Evolutionary conservation across 2,888 invertebrate genomes (phyloP).

Genomic region (Platycheirus albimanus): DNA sequence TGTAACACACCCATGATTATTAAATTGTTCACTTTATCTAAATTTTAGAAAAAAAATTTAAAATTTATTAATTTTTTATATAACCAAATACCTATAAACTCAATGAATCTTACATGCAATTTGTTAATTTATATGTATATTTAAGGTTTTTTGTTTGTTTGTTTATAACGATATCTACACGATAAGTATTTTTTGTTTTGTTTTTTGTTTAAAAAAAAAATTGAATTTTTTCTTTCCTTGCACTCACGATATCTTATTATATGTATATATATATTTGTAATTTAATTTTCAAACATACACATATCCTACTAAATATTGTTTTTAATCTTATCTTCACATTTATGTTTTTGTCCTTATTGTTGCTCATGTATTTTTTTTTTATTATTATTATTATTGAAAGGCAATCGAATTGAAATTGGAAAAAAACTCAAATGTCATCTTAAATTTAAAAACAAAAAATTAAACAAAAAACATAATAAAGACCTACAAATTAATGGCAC

Average conservation of each 20-base stretch:
- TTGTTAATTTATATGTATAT: slow-evolving; percentile 42
- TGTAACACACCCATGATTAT: slow-evolving; percentile 70
- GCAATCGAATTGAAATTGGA: slow-evolving; percentile 72
- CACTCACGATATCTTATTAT: slow-evolving; percentile 42
- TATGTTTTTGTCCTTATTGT: slow-evolving; percentile 66
- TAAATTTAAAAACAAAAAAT: slow-evolving; percentile 56
- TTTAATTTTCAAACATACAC: slow-evolving; percentile 44
- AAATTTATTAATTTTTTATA: slow-evolving; percentile 28
- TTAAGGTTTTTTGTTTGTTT: slow-evolving; percentile 39
- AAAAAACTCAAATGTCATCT: slow-evolving; percentile 52
- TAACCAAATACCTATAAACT: slow-evolving; percentile 63
- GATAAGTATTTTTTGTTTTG: slow-evolving; percentile 25
- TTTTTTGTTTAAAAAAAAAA: slow-evolving; percentile 22
- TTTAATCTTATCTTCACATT: slow-evolving; percentile 38
- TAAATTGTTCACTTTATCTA: slow-evolving; percentile 62
- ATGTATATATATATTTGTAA: slow-evolving; percentile 19
- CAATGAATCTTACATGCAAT: slow-evolving; percentile 60
- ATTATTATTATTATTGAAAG: slow-evolving; percentile 38
- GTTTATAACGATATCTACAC: slow-evolving; percentile 64
- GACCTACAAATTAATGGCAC: slow-evolving; percentile 67
- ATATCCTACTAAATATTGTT: slow-evolving; percentile 57
- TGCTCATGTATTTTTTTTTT: slow-evolving; percentile 57
- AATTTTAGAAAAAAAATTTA: slow-evolving; percentile 40
- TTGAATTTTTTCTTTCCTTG: slow-evolving; percentile 26
- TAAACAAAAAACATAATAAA: slow-evolving; percentile 19